phyloP scores from a whole-genome alignment of 2,113 vertebrate genomes.

The Callipepla californica region DNA sequence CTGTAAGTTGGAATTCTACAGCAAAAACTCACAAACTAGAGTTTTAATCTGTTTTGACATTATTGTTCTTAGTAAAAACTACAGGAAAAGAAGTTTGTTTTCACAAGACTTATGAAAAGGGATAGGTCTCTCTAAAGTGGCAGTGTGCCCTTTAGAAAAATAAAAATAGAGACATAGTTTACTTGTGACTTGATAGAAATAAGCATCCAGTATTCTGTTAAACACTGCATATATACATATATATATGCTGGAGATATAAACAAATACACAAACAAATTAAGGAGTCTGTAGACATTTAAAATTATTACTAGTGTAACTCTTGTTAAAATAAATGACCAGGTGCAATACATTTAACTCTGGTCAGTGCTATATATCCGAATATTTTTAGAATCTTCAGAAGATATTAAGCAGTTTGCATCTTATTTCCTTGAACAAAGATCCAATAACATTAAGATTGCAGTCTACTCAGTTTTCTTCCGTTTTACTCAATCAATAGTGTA shows the following conservation, averaged over 20 bases:
- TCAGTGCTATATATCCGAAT: neutral
- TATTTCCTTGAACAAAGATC: neutral
- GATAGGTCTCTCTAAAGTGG: slow-evolving; percentile 80
- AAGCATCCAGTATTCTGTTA: neutral
- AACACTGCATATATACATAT: neutral
- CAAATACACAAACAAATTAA: neutral
- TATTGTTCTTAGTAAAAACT: neutral
- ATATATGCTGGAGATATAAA: neutral
- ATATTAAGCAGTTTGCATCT: neutral
- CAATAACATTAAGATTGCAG: neutral
- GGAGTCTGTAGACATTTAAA: neutral
- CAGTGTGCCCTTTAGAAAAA: slow-evolving; percentile 74
- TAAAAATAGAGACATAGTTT: slow-evolving; percentile 76
- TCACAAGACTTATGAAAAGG: slow-evolving; percentile 55
- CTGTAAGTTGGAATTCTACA: neutral
- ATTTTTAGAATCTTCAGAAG: neutral
- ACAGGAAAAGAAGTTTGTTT: slow-evolving; percentile 19
- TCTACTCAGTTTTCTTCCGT: neutral
- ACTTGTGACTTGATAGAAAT: slow-evolving; percentile 85
- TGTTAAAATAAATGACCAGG: neutral
- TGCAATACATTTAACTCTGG: neutral
- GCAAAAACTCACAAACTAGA: neutral
- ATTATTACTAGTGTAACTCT: neutral
- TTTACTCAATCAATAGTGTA: neutral
- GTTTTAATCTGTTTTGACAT: neutral